Percentiles rank a stretch among this genome's conserved stretches.
Evolutionary conservation across 2,797 vertebrate genomes (phyloP).

Genomic region (Acanthurus tractus): DNA sequence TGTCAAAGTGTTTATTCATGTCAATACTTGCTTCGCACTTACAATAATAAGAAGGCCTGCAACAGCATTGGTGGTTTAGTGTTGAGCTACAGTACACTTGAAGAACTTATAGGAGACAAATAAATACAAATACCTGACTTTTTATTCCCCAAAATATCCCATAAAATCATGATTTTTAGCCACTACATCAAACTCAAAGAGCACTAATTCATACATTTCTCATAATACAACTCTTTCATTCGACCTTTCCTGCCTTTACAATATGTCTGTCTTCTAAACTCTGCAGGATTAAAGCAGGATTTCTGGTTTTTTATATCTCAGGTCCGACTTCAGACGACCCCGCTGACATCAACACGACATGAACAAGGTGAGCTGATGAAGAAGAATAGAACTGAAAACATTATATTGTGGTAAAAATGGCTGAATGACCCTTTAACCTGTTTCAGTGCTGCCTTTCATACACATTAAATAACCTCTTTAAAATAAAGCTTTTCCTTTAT

Average conservation of each 20-base stretch:
- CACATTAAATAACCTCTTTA: neutral
- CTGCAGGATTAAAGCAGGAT: too few relatives aligned
- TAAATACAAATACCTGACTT: neutral
- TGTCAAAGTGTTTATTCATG: neutral
- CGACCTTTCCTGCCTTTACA: neutral
- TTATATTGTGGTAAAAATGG: neutral
- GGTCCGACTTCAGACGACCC: too few relatives aligned
- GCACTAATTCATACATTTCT: too few relatives aligned
- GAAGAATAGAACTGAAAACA: too few relatives aligned
- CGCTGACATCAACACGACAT: neutral
- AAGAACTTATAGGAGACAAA: neutral
- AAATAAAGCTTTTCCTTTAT: neutral
- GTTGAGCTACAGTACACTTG: neutral
- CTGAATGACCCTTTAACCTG: neutral
- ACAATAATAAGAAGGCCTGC: neutral
- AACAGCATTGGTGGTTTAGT: neutral
- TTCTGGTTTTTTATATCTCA: too few relatives aligned
- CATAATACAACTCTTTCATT: neutral
- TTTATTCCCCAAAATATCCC: neutral
- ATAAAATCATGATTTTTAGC: neutral
- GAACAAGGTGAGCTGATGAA: neutral
- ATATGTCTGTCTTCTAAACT: neutral
- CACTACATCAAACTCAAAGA: neutral
- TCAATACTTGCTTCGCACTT: neutral
- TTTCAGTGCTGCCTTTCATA: neutral